phyloP scores from a whole-genome alignment of 2,797 vertebrate species.

The Phoebastria nigripes region DNA sequence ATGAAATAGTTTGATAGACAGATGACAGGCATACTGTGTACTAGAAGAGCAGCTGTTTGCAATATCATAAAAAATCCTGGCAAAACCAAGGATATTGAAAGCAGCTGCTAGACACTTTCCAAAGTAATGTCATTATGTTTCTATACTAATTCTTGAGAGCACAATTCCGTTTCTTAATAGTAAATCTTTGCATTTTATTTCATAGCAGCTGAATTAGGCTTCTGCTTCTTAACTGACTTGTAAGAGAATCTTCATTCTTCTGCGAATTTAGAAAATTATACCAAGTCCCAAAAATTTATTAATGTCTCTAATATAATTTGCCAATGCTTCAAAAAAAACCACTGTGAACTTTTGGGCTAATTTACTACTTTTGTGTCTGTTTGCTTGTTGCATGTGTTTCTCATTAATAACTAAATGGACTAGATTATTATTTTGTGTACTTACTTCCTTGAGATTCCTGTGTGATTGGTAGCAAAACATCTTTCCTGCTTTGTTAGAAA shows the following conservation, averaged over 20 bases:
- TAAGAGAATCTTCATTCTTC: background rate
- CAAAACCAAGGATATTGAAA: background rate
- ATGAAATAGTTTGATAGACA: background rate
- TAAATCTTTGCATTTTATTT: background rate
- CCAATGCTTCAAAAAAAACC: background rate
- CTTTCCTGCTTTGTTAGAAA: background rate
- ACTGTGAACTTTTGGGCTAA: background rate
- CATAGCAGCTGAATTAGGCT: background rate
- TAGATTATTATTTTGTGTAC: background rate
- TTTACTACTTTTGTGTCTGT: background rate
- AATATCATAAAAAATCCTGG: background rate
- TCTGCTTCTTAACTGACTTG: background rate
- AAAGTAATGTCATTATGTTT: background rate
- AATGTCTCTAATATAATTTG: background rate
- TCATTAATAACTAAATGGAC: background rate
- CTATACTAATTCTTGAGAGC: background rate
- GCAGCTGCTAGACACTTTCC: conserved; percentile 9
- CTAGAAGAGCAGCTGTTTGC: conserved; percentile 26
- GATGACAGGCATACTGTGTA: conserved; percentile 12
- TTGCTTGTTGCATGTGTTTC: background rate
- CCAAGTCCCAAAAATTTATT: background rate
- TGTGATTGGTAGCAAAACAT: background rate
- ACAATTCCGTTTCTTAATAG: background rate
- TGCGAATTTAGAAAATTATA: background rate
- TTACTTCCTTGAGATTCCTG: background rate